Percentiles rank a stretch among this genome's conserved stretches.
Conservation (phyloP, 2,113 vertebrate species). For the Notechis scutatus region DNA sequence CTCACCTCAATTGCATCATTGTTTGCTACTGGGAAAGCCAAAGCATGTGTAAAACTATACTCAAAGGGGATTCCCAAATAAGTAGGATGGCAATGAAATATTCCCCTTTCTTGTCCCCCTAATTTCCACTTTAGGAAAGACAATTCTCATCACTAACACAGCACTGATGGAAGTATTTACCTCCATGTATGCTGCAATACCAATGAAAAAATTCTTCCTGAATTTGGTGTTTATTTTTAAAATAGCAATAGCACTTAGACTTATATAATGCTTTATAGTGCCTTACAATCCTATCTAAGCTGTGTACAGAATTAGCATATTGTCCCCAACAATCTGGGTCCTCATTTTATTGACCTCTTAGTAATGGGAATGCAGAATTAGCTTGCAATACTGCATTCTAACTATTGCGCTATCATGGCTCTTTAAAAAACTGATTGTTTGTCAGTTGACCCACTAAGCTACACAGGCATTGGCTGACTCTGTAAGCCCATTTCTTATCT, state of each 20-base stretch:
- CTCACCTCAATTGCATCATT: background rate
- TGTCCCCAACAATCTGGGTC: too few species aligned
- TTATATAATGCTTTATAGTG: too few species aligned
- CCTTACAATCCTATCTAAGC: too few species aligned
- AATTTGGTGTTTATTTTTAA: background rate
- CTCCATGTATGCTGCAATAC: background rate
- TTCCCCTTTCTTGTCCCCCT: background rate
- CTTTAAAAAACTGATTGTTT: background rate
- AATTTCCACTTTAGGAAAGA: background rate
- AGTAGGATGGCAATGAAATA: background rate
- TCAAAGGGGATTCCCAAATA: background rate
- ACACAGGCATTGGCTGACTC: background rate
- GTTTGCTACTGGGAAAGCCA: background rate
- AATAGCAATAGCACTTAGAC: background rate
- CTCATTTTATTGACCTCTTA: too few species aligned
- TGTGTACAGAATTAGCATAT: too few species aligned
- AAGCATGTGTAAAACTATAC: background rate
- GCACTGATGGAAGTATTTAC: background rate
- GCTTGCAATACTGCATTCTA: too few species aligned
- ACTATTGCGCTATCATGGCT: too few species aligned
- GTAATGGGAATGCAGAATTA: too few species aligned
- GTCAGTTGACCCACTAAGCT: background rate
- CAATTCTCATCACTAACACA: background rate
- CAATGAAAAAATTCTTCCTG: background rate
- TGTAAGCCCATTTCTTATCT: background rate